Base-by-base conservation (phyloP, 2,797 vertebrate species). In the Pitangus sulphuratus region DNA sequence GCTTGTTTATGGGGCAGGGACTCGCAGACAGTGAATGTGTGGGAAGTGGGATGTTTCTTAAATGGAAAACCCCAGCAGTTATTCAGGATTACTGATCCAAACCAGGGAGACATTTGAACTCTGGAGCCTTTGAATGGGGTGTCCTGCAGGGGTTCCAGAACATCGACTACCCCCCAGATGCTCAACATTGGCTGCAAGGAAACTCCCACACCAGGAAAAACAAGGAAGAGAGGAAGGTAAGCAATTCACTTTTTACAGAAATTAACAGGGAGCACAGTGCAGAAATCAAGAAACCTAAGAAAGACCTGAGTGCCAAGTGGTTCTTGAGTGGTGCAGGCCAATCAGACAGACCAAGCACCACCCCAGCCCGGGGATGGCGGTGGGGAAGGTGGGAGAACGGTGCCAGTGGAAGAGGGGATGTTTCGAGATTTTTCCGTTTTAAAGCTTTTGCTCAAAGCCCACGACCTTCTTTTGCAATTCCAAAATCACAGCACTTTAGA, bases 101-200 rank as follows among this genome's bases (percentile, higher is more conserved):
- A 84, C 37, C 15, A 45, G 2, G 5, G 51, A 62, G 13, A 33
- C 3, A 65, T 31, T 51, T 44, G 26, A 82, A 62, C 33, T 42
- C 35, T 14, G 15, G 18, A 11, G 30, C 48, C 39, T 60, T 17
- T 8, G 7, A 51, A 51, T 0, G 1, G 1, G 84, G 39, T 25
- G 44, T 33, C 35, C 31, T 37, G 40, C 74, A 83, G 15, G 15
- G 40, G 22, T 16, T 69, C 17, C 31, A 84, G 31, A 90, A 58
- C 20, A 64, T 70, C 40, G 31, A 15, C 28, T 51, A 72, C n/a
- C 22, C 66, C 45, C 18, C 57, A 77, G 1, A 2, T 26, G 54
- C 60, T 58, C 62, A 56, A 50, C 8, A 42, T 48, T 16, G 56
- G 20, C 31, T 80, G 22, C 11, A 26, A 50, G 81, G 24, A 88